A percentile compares a stretch with the other conserved stretches of the same genome.
These are phyloP conservation scores for Hermetia illucens DNA, from an alignment of 1,140 invertebrate genomes.

Conservation along the genomic window DNA sequence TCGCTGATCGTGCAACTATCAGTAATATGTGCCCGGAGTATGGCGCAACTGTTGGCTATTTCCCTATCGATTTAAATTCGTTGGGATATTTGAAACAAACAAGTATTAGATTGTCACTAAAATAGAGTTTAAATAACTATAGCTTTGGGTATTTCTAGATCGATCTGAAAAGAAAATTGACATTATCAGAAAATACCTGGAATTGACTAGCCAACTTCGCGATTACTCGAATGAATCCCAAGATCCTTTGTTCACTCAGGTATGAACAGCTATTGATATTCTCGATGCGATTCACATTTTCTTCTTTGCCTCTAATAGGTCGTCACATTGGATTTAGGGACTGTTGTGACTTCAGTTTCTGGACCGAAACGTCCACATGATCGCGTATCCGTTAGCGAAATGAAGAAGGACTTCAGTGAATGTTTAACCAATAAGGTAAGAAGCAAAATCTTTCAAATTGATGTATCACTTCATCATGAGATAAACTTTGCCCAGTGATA, in stretches of 20 bases:
- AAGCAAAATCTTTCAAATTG: slow-evolving; percentile 12
- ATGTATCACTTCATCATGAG: slow-evolving; percentile 29
- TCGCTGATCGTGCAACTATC: slow-evolving; percentile 88
- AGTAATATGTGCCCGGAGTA: slow-evolving; percentile 99
- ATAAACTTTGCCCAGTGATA: slow-evolving; percentile 49
- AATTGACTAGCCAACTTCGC: slow-evolving; percentile 65
- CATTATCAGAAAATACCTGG: slow-evolving; percentile 72
- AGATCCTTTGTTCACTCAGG: slow-evolving; percentile 79
- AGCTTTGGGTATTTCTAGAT: slow-evolving; percentile 43
- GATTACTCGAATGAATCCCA: slow-evolving; percentile 64
- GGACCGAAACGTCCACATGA: slow-evolving; percentile 97
- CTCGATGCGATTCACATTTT: not conserved
- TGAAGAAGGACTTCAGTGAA: slow-evolving; percentile 77
- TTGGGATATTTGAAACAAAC: slow-evolving; percentile 79
- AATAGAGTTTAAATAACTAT: slow-evolving; percentile 14
- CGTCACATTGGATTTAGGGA: slow-evolving; percentile 74
- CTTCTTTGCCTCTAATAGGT: slow-evolving; percentile 36
- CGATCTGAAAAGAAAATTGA: slow-evolving; percentile 68
- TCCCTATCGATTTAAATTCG: slow-evolving; percentile 82
- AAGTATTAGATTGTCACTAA: no score
- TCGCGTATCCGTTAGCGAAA: slow-evolving; percentile 74
- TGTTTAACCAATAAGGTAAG: slow-evolving; percentile 84
- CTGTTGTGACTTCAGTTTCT: slow-evolving; percentile 86
- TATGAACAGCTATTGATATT: no score
- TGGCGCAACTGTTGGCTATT: slow-evolving; percentile 91